phyloP scores from a whole-genome alignment of 2,797 vertebrate genomes.

The Gymnopithys bicolor region DNA sequence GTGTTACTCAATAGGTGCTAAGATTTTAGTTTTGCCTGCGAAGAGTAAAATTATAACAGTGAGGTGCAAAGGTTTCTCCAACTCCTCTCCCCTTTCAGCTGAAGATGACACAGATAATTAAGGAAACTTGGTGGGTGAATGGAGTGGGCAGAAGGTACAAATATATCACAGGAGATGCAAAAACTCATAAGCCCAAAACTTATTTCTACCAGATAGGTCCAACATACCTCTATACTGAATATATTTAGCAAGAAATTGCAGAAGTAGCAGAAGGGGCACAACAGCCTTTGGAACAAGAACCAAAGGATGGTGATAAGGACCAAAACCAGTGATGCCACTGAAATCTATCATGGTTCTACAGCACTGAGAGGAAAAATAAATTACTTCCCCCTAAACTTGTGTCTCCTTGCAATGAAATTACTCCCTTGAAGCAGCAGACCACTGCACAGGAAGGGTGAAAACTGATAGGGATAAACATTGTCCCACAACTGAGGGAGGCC shows the following conservation, averaged over 20 bases:
- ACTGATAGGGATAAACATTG: background rate
- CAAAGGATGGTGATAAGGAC: background rate
- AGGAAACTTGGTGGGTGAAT: background rate
- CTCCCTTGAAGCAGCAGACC: background rate
- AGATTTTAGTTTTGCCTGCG: background rate
- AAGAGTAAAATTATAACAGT: background rate
- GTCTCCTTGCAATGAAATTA: background rate
- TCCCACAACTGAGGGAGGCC: background rate
- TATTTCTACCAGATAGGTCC: background rate
- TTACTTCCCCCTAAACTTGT: background rate
- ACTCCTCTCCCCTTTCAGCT: background rate
- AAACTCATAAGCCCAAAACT: background rate
- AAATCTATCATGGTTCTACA: background rate
- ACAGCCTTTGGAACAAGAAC: background rate
- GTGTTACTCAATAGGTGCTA: background rate
- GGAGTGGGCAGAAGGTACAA: background rate
- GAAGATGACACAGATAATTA: background rate
- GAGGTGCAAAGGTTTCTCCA: background rate
- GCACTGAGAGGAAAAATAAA: background rate
- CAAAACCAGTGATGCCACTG: rapidly evolving
- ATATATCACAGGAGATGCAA: background rate
- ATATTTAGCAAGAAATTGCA: background rate
- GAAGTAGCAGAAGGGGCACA: background rate
- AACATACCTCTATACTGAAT: rapidly evolving
- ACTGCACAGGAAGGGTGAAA: background rate